Base-by-base conservation (phyloP, 2,888 invertebrate genomes). In the Epinotia ramella region DNA sequence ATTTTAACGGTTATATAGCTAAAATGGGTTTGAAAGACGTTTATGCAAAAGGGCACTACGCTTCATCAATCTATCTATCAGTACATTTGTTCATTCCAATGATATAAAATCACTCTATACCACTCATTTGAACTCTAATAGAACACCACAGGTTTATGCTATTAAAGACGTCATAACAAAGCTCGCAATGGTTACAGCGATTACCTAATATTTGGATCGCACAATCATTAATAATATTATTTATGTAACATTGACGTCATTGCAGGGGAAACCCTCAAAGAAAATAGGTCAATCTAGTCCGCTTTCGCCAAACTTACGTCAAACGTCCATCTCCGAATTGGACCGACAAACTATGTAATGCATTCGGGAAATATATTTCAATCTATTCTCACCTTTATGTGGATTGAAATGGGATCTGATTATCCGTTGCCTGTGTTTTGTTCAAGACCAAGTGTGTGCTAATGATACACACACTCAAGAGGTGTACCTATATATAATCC, bases 181-280 rank as follows among this genome's bases (percentile, higher is more conserved):
- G 46, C 60, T 66, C 40, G 44, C 75, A 74, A 73, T 77, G 66
- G 73, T 53, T 75, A 59, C 59, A 60, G 20, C 56, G 3, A 79
- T 66, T 76, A 80, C 85, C 83, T 79, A 83, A 87, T 86, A 85
- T 84, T 87, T 89, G 88, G 86, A 89, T 89, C 89, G 83, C 84
- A 80, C 81, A 89, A 88, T 81, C 71, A 80, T 84, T 84, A 85
- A 80, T 81, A 82, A 78, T 73, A 74, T 70, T 70, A 79, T 81
- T 86, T 82, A 85, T 82, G 83, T 86, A 82, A 84, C 81, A 87
- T 88, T 92, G 92, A 94, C 94, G 94, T 94, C 93, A 93, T 79
- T 78, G 56, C 78, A 82, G 83, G 83, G 84, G 82, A 84, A 69
- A 85, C 82, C 82, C 86, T 86, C 85, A 82, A 85, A 87, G 88